Evolutionary conservation across 2,113 vertebrate species (phyloP), one percentile per base, ranked within the genome.

Genomic region (Haplochromis vanheusdeni): DNA sequence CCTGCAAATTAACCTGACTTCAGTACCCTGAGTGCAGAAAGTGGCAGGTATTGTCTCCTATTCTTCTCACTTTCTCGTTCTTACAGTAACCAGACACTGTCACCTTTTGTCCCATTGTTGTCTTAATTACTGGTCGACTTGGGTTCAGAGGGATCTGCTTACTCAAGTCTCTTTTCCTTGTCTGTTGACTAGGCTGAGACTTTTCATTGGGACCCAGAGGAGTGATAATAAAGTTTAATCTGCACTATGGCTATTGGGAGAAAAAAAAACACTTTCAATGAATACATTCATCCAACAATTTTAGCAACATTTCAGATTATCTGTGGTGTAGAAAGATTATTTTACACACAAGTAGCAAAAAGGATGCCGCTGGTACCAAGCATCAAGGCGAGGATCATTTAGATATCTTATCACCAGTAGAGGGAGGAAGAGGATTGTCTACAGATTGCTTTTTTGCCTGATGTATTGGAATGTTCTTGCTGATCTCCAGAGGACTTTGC

Each of bases 51-150:
- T 92, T 93, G 93, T 95, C 89, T 70, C 85, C 88, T 80, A 60
- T 68, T 91, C 91, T 91, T 91, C 89, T 89, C 94, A 89, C 85
- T 93, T 91, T 94, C 90, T 92, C 85, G 19, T 91, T 80, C 85
- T 79, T 77, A 81, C 87, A 87, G 94, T 92, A 92, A 95, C 90
- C 90, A 91, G 91, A 96, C 80, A 89, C 95, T 23, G 49, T 51
- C 9, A 1, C 7, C 79, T 47, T 92, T 95, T 95, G 91, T 96
- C 89, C 82, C 84, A 91, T 95, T 94, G 93, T 95, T 80, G 81
- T 73, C 56, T 88, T 91, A 91, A 94, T 94, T 92, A 91, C 87
- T 92, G 84, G 58, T 90, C 21, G 83, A 82, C 89, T 73, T 9
- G 55, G 91, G 90, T 92, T 93, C 85, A 90, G 81, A 56, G 35